Evolutionary conservation across 2,113 vertebrate genomes (phyloP).

Genomic region (Fregata magnificens): DNA sequence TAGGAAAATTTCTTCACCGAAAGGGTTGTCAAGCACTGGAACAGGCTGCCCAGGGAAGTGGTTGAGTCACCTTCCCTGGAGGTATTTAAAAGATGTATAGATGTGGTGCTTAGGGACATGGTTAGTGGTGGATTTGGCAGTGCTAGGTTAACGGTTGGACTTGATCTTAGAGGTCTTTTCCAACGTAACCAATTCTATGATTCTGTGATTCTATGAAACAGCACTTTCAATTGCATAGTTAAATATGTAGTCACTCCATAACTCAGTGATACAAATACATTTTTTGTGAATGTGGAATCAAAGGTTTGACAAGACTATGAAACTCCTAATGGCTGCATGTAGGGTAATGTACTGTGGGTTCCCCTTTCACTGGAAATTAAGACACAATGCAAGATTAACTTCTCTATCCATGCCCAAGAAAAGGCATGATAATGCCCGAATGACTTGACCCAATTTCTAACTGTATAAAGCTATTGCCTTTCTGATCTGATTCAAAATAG

Average conservation of each 20-base stretch:
- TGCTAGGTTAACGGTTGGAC: too few relatives aligned
- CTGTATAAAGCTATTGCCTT: neutral
- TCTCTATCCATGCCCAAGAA: neutral
- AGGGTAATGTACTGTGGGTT: neutral
- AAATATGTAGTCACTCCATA: neutral
- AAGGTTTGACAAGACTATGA: neutral
- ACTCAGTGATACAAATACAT: neutral
- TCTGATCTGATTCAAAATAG: neutral
- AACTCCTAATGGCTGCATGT: neutral
- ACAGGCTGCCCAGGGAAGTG: too few relatives aligned
- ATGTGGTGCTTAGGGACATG: too few relatives aligned
- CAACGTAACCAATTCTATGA: too few relatives aligned
- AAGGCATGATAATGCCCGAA: neutral
- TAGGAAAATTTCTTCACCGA: too few relatives aligned
- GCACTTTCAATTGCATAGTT: neutral
- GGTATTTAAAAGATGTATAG: too few relatives aligned
- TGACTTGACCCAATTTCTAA: neutral
- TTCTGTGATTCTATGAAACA: neutral
- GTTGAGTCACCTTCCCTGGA: too few relatives aligned
- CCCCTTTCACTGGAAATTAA: neutral
- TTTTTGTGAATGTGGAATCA: neutral
- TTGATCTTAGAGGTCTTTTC: too few relatives aligned
- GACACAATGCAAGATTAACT: neutral
- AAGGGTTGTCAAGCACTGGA: too few relatives aligned
- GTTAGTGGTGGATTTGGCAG: too few relatives aligned